Evolutionary conservation across 2,113 vertebrate genomes (phyloP).

Genomic region (Lycaon pictus): DNA sequence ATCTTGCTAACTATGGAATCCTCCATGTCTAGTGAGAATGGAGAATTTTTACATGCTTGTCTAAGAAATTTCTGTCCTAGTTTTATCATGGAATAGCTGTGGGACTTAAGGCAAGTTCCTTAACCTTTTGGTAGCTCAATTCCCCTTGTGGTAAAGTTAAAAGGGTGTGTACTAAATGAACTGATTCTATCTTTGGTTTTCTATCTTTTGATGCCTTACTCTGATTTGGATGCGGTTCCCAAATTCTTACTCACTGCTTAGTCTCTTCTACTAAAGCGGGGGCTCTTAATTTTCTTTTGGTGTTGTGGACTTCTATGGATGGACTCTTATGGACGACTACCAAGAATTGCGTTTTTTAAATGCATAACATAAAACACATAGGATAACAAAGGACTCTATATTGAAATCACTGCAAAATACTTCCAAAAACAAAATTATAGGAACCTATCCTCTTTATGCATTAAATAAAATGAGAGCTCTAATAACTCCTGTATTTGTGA

Average conservation of each 20-base stretch:
- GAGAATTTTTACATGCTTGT: constrained; percentile 28
- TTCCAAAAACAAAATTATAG: constrained; percentile 51
- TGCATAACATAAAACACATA: constrained; percentile 12
- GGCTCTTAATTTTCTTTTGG: constrained; percentile 28
- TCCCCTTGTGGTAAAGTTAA: constrained; percentile 32
- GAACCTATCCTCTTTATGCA: constrained; percentile 48
- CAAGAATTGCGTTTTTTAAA: constrained; percentile 44
- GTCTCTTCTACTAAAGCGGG: constrained; percentile 32
- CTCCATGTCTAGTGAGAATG: background rate
- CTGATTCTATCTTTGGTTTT: constrained; percentile 49
- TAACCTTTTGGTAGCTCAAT: background rate
- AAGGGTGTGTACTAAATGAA: constrained; percentile 14
- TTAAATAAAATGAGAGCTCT: constrained; percentile 29
- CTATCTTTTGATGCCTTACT: constrained; percentile 48
- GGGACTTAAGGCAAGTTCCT: constrained; percentile 20
- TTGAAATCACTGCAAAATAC: constrained; percentile 23
- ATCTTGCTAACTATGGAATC: constrained; percentile 31
- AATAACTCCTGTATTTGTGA: constrained; percentile 45
- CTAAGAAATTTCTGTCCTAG: background rate
- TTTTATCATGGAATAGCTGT: constrained; percentile 45
- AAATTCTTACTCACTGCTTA: constrained; percentile 60
- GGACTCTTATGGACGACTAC: background rate
- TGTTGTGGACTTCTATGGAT: background rate
- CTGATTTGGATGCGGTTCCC: constrained; percentile 19
- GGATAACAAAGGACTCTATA: constrained; percentile 17